These are phyloP conservation scores for Pseudonaja textilis DNA, from an alignment of 2,113 vertebrate genomes.

Conservation along the genomic window DNA sequence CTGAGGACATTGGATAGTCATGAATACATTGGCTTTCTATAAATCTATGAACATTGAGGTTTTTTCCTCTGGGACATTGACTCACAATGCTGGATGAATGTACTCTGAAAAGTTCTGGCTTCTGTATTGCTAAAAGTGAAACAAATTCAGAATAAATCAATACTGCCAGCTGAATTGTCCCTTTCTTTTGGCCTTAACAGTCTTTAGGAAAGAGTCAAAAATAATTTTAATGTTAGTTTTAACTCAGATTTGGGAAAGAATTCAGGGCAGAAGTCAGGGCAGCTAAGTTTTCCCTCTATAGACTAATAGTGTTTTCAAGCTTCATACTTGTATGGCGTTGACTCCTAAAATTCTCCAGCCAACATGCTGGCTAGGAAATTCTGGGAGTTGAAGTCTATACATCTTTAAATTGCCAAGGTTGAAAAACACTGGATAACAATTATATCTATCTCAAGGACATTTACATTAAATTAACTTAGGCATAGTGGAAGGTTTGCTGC, in stretches of 20 bases:
- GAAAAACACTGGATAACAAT: neutral
- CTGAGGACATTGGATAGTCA: neutral
- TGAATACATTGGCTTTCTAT: neutral
- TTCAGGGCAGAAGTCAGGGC: neutral
- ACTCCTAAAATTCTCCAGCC: neutral
- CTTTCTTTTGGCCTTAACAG: neutral
- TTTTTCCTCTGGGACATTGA: neutral
- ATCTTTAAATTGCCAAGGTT: neutral
- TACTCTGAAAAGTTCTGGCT: neutral
- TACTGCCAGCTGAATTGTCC: neutral
- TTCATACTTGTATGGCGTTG: neutral
- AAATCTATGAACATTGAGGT: neutral
- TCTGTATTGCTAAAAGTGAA: neutral
- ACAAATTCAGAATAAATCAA: neutral
- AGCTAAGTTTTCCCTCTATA: neutral
- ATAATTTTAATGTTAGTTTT: neutral
- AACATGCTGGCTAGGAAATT: neutral
- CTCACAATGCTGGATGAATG: neutral
- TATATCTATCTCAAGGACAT: conserved; percentile 5
- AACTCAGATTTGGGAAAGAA: neutral
- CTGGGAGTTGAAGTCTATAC: neutral
- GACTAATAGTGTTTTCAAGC: neutral
- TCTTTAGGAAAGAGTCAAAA: neutral
- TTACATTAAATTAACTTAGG: conserved; percentile 12
- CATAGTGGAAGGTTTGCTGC: neutral